phyloP scores from a whole-genome alignment of 1,140 invertebrate genomes.

The Drosophila guanche region DNA sequence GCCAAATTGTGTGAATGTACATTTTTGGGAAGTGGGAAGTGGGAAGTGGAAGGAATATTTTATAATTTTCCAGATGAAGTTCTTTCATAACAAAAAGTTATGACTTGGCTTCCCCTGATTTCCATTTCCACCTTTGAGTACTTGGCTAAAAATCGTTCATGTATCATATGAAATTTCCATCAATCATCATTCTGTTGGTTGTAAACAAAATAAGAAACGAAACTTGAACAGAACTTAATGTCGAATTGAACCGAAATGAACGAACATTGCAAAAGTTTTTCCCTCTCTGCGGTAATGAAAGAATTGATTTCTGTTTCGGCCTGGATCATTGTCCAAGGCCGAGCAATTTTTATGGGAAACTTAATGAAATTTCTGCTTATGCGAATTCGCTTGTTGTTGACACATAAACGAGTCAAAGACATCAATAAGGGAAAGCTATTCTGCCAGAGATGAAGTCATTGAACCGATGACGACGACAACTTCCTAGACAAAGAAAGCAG shows the following conservation, averaged over 20 bases:
- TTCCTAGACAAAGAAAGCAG: slow-evolving; percentile 26
- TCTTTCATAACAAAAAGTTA: no score
- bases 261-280: slow-evolving; percentile 32
- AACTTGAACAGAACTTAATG: slow-evolving; percentile 32
- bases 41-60: background rate
- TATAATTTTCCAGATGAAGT: no score
- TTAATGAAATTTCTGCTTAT: slow-evolving; percentile 82
- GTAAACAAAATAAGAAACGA: background rate
- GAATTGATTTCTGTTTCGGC: slow-evolving; percentile 39
- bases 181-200: slow-evolving; percentile 20
- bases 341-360: slow-evolving; percentile 55
- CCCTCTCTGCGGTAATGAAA: background rate
- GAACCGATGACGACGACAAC: slow-evolving; percentile 48
- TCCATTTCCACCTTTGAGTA: no score
- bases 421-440: slow-evolving; percentile 77
- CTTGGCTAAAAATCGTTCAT: background rate
- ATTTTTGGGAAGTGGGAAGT: background rate
- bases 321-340: slow-evolving; percentile 44
- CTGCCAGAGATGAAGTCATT: slow-evolving; percentile 64
- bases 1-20: slow-evolving; percentile 11
- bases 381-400: slow-evolving; percentile 78
- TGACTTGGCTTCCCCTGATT: no score
- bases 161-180: slow-evolving; percentile 28
- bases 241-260: slow-evolving; percentile 27
- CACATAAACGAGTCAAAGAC: slow-evolving; percentile 76